Conservation (phyloP, 1,140 invertebrate genomes). For the Heliothis virescens region DNA sequence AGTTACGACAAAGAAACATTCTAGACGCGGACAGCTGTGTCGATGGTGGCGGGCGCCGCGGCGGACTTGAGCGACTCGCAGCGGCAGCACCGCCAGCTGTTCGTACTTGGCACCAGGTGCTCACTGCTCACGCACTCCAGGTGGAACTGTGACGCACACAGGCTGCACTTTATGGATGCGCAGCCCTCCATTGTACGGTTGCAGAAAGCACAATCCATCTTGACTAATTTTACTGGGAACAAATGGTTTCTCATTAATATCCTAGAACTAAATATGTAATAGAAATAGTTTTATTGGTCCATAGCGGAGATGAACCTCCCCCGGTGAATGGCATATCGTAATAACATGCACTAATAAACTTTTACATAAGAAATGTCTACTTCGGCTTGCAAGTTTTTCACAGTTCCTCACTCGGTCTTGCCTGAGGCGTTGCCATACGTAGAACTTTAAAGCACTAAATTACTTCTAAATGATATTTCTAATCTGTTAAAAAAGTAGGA, state of each 20-base stretch:
- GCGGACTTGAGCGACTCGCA: conserved; percentile 53
- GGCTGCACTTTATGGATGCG: conserved; percentile 73
- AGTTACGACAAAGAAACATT: conserved; percentile 38
- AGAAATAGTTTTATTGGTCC: neutral
- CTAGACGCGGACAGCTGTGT: conserved; percentile 53
- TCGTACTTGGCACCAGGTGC: conserved; percentile 63
- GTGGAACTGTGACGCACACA: conserved; percentile 71
- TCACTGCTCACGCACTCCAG: conserved; percentile 73
- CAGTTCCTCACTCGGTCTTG: too few species aligned
- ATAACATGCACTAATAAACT: too few species aligned
- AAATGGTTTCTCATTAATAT: neutral
- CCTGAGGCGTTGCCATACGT: too few species aligned
- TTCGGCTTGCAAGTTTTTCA: too few species aligned
- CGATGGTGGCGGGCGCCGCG: conserved; percentile 44
- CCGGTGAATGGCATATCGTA: neutral
- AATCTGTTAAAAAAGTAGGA: too few species aligned
- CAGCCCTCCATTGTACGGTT: conserved; percentile 71
- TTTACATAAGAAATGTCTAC: too few species aligned
- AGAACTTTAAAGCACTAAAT: too few species aligned
- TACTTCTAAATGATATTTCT: too few species aligned
- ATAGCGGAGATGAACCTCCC: neutral
- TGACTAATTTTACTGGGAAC: conserved; percentile 26
- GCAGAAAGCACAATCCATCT: conserved; percentile 71
- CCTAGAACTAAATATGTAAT: too few species aligned
- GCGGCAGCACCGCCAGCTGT: conserved; percentile 70